Conservation (phyloP, 2,888 invertebrate genomes). For the Encarsia formosa region DNA sequence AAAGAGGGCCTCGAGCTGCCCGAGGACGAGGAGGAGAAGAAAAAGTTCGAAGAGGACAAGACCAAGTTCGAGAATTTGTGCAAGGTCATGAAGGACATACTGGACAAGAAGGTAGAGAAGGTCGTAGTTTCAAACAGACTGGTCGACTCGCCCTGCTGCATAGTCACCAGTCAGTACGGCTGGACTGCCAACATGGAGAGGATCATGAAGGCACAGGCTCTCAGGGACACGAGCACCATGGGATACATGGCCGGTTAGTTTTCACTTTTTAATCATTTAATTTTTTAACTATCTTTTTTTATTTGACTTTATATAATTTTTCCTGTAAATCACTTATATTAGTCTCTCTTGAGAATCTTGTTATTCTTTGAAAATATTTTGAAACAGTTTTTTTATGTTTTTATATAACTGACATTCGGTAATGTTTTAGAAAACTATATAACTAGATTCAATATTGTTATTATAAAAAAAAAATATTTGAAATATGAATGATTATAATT, state of each 20-base stretch:
- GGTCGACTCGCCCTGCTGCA: slow-evolving; percentile 97
- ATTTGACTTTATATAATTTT: no score
- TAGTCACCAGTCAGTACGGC: slow-evolving; percentile 97
- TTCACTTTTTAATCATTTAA: no score
- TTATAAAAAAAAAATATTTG: no score
- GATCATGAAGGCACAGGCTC: slow-evolving; percentile 99
- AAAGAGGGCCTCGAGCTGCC: slow-evolving; percentile 97
- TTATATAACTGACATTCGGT: no score
- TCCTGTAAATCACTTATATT: no score
- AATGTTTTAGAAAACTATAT: no score
- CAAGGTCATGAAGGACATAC: slow-evolving; percentile 92
- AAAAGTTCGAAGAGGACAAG: slow-evolving; percentile 89
- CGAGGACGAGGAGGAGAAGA: slow-evolving; percentile 95
- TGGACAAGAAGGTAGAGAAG: slow-evolving; percentile 98
- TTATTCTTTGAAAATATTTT: no score
- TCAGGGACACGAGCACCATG: slow-evolving; percentile 97
- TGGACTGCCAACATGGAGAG: slow-evolving; percentile 99
- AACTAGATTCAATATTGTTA: no score
- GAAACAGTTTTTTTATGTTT: no score
- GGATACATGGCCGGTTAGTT: slow-evolving; percentile 99
- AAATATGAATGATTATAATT: no score
- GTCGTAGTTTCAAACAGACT: slow-evolving; percentile 94
- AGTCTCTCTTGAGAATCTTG: no score
- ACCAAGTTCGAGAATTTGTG: slow-evolving; percentile 73
- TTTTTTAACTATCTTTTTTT: no score